Evolutionary conservation across 2,113 vertebrate genomes (phyloP).

Genomic region (Felis catus): F.catus_Fca126_mat1.0 CM031421.1:114766501-114767000

Average conservation of each 20-base stretch:
- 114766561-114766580: neutral
- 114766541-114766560: neutral
- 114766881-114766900: neutral
- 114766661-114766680: neutral
- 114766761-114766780: no score
- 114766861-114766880: neutral
- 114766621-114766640: neutral
- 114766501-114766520: rapidly evolving
- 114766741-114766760: neutral
- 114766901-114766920: neutral
- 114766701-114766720: no score
- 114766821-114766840: neutral
- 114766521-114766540: neutral
- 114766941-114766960: neutral
- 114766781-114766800: rapidly evolving
- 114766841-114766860: neutral
- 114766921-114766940: neutral
- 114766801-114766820: neutral
- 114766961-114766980: neutral
- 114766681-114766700: neutral
- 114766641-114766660: rapidly evolving
- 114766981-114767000: neutral
- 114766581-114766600: no score
- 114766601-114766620: neutral
- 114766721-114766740: neutral